These are phyloP conservation scores for Drosophila helvetica DNA, from an alignment of 2,888 invertebrate genomes.

Conservation along the genomic window DNA sequence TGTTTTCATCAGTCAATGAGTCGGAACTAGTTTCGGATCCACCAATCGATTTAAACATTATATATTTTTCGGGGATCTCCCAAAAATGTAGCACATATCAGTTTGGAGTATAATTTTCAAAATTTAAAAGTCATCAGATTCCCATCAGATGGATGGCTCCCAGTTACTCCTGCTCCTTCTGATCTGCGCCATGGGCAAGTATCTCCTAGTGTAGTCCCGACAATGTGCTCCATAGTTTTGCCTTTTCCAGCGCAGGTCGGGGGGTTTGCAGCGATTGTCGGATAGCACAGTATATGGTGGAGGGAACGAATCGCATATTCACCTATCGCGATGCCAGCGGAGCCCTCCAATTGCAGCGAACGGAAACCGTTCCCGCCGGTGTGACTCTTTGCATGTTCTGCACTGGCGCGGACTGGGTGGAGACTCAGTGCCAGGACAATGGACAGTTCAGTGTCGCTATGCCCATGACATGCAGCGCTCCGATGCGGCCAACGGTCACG, in stretches of 20 bases:
- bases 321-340: slow-evolving; percentile 50
- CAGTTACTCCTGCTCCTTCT: background rate
- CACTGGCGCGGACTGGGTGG: slow-evolving; percentile 31
- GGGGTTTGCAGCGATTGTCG: slow-evolving; percentile 28
- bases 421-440: slow-evolving; percentile 49
- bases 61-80: background rate
- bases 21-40: background rate
- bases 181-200: slow-evolving; percentile 33
- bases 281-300: slow-evolving; percentile 24
- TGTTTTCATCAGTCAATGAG: background rate
- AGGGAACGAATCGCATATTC: slow-evolving; percentile 58
- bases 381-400: slow-evolving; percentile 52
- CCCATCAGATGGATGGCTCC: background rate
- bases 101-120: slow-evolving; percentile 1
- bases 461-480: slow-evolving; percentile 49
- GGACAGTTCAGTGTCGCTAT: slow-evolving; percentile 29
- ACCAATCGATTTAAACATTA: background rate
- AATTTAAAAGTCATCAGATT: slow-evolving; percentile 7
- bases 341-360: slow-evolving; percentile 45
- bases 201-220: background rate
- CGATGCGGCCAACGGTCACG: slow-evolving; percentile 32
- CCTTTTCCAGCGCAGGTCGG: background rate
- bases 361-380: slow-evolving; percentile 50
- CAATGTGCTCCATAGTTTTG: background rate
- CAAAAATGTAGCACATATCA: background rate